Evolutionary conservation across 2,888 invertebrate genomes (phyloP).

Genomic region (Aspidiotus destructor): DNA sequence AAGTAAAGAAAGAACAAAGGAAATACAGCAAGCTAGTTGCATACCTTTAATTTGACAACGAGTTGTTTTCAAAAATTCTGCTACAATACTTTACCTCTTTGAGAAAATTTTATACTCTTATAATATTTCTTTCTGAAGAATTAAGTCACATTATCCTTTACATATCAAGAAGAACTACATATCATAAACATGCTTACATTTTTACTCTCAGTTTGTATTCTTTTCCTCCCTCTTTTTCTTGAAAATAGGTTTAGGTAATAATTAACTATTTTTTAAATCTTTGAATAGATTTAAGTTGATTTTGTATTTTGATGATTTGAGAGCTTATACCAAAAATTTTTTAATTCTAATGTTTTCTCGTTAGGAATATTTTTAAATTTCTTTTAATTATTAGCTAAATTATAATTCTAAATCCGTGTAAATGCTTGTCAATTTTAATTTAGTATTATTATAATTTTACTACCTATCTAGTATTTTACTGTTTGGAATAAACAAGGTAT

Average conservation of each 20-base stretch:
- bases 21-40: too few relatives aligned
- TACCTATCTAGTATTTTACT: slow-evolving; percentile 12
- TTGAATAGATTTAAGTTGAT: slow-evolving; percentile 27
- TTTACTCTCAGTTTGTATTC: slow-evolving; percentile 24
- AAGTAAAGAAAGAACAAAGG: too few relatives aligned
- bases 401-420: slow-evolving; percentile 18
- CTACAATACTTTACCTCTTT: too few relatives aligned
- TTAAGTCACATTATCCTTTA: slow-evolving; percentile 13
- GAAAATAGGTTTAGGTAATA: neutral
- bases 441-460: slow-evolving; percentile 9
- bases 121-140: neutral
- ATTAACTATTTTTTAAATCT: slow-evolving; percentile 26
- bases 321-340: slow-evolving; percentile 33
- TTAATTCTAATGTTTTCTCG: slow-evolving; percentile 28
- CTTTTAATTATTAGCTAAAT: slow-evolving; percentile 26
- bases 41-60: too few relatives aligned
- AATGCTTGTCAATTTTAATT: slow-evolving; percentile 2
- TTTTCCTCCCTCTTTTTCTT: slow-evolving; percentile 12
- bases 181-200: slow-evolving; percentile 29
- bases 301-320: slow-evolving; percentile 31
- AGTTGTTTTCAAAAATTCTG: too few relatives aligned
- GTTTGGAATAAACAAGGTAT: slow-evolving; percentile 33
- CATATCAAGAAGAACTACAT: slow-evolving; percentile 28
- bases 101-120: neutral
- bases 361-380: slow-evolving; percentile 27